Base-by-base conservation (phyloP, 2,113 vertebrate species). In the Origma solitaria region DNA sequence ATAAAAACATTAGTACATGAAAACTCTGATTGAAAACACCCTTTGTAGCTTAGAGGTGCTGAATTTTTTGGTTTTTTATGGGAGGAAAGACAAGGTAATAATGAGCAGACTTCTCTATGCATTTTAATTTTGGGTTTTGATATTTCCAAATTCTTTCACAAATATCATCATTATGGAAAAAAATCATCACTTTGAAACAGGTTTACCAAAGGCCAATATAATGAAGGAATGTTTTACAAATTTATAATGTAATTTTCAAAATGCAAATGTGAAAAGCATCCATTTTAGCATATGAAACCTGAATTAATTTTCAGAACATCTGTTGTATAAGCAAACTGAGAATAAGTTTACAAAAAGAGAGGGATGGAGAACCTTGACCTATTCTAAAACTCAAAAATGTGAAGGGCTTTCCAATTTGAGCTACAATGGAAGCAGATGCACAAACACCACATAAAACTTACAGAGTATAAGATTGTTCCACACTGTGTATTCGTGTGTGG, bases 401-500 rank as follows among this genome's bases (percentile, higher is more conserved):
- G 61, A 50, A 73, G 15, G 9, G 18, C 6, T 91, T 81, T 72
- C 11, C 1, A 4, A 4, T 69, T 62, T 62, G 33, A 89, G 30
- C 28, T 61, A 31, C 14, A 76, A 4, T 19, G 18, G 24, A 93
- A 86, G 22, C 4, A 65, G 30, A 53, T 7, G 5, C 15, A 80
- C 13, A 88, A 69, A 50, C 4, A 61, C 30, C 1, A 54, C 1
- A 24, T 30, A 27, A 8, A 70, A 50, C 17, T 54, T 53, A 37
- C 24, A 28, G 17, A 54, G 14, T 33, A 51, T 38, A 18, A 92
- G 28, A 37, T 27, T 85, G 28, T 10, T 72, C 16, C 33, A 54
- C 21, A 8, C 6, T 38, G 7, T 31, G 0, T 51, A 14, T 17
- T 8, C 5, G 10, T 9, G 10, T 28, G 8, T 4, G 49, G 27